Evolutionary conservation across 2,797 vertebrate genomes (phyloP), one percentile per base, ranked within the genome.

Genomic region (Aldrovandia affinis): DNA sequence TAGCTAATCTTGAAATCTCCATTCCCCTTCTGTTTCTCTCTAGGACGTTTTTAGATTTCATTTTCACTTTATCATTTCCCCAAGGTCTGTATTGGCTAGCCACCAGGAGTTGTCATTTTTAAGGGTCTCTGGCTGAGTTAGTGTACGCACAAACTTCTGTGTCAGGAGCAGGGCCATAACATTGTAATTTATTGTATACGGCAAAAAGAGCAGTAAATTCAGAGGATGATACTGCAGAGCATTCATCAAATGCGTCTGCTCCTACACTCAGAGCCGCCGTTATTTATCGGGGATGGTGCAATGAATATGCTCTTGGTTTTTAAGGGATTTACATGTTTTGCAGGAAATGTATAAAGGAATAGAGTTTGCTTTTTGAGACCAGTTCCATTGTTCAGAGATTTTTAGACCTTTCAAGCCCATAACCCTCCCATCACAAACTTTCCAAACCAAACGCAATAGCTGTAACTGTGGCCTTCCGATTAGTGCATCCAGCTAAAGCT

Each of bases 201-300:
- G 28, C 54, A 79, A 79, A 79, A 77, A 54, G 77, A 54, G 18
- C n/a, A 28, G n/a, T 79, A 79, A 18, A 79, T 79, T 79, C 42
- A 54, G 7, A 54, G 50, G 47, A 30, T 15, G 47, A 50, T 25
- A 50, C 44, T 78, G 36, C 20, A 77, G 47, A 39, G 73, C 20
- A 44, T 44, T 79, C 22, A 54, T 79, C 75, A 50, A 47, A 8
- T 47, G 75, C n/a, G 30, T 4, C 18, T 20, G 25, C 22, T 30
- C 22, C 77, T 33, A 20, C 12, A 33, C 42, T 18, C 22, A 47
- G 44, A 30, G 47, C n/a, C n/a, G 1, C 47, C 3, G 2, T 79
- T 15, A 79, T 79, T 54, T 52, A 54, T 65, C 1, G 6, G 63
- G 63, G 63, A 5, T 30, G n/a, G n/a, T 65, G 3, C 28, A 77